phyloP scores from a whole-genome alignment of 2,113 vertebrate species.

The Lophius piscatorius region DNA sequence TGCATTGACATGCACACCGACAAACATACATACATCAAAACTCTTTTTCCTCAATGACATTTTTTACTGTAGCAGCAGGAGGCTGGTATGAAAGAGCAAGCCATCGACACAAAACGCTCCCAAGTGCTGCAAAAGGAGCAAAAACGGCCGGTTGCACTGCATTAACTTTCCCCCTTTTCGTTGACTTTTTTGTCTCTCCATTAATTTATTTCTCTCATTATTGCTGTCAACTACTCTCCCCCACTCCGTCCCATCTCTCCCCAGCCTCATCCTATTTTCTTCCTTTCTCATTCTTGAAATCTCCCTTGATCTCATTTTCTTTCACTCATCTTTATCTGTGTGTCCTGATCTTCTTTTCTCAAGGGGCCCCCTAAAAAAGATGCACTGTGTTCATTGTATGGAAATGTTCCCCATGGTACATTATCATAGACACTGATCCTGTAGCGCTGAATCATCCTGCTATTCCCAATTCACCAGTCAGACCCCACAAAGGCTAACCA shows the following conservation, averaged over 20 bases:
- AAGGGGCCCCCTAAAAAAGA: conserved; percentile 70
- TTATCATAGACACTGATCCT: conserved; percentile 70
- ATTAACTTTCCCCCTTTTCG: conserved; percentile 56
- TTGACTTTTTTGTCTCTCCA: conserved; percentile 53
- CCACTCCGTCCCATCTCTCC: conserved; percentile 12
- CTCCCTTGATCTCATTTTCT: conserved; percentile 49
- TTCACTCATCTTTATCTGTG: conserved; percentile 46
- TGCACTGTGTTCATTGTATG: conserved; percentile 73
- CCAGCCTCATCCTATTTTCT: conserved; percentile 33
- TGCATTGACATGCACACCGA: conserved; percentile 32
- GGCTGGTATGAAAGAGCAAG: conserved; percentile 60
- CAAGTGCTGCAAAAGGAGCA: conserved; percentile 63
- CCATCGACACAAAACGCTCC: conserved; percentile 57
- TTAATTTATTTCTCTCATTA: conserved; percentile 57
- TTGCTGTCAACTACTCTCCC: conserved; percentile 18
- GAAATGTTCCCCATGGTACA: conserved; percentile 67
- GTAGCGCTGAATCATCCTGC: conserved; percentile 58
- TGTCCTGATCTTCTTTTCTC: conserved; percentile 53
- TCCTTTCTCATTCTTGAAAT: conserved; percentile 37
- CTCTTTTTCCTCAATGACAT: conserved; percentile 33
- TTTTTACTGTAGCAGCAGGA: conserved; percentile 63
- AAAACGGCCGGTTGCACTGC: conserved; percentile 50
- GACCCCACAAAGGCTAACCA: conserved; percentile 47
- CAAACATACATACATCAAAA: conserved; percentile 38
- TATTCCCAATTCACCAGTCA: conserved; percentile 58